phyloP scores from a whole-genome alignment of 2,888 invertebrate species.

The Hydriomena furcata region DNA sequence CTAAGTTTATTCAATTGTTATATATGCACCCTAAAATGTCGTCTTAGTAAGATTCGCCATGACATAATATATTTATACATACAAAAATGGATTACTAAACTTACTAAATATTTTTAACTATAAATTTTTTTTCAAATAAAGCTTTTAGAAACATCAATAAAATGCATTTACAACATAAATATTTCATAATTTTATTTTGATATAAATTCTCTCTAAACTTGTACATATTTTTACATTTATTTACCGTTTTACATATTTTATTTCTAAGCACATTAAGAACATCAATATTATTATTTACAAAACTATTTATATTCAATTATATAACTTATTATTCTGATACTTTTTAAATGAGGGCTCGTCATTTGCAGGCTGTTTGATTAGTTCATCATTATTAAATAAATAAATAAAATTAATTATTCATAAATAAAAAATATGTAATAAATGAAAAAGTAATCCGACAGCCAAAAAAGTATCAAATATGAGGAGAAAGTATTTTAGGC shows the following conservation, averaged over 20 bases:
- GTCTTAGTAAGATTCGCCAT: slow-evolving; percentile 32
- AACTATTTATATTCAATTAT: slow-evolving; percentile 7
- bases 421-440: neutral
- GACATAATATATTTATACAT: slow-evolving; percentile 18
- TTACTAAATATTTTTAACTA: slow-evolving; percentile 11
- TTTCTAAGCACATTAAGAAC: slow-evolving; percentile 26
- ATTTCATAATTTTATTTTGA: slow-evolving; percentile 19
- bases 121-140: slow-evolving; percentile 23
- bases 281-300: slow-evolving; percentile 14
- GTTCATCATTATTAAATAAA: slow-evolving; percentile 48
- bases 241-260: slow-evolving; percentile 22
- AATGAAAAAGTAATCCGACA: slow-evolving; percentile 58
- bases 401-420: slow-evolving; percentile 29
- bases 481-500: neutral
- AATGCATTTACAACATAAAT: slow-evolving; percentile 29
- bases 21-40: slow-evolving; percentile 33
- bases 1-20: slow-evolving; percentile 30
- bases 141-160: slow-evolving; percentile 27
- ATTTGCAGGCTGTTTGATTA: slow-evolving; percentile 59
- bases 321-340: slow-evolving; percentile 43
- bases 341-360: slow-evolving; percentile 79
- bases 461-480: slow-evolving; percentile 61
- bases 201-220: slow-evolving; percentile 36
- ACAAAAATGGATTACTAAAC: slow-evolving; percentile 31
- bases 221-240: slow-evolving; percentile 28